These are phyloP conservation scores for Leguminivora glycinivorella DNA, from an alignment of 1,140 invertebrate species.

Conservation along the genomic window DNA sequence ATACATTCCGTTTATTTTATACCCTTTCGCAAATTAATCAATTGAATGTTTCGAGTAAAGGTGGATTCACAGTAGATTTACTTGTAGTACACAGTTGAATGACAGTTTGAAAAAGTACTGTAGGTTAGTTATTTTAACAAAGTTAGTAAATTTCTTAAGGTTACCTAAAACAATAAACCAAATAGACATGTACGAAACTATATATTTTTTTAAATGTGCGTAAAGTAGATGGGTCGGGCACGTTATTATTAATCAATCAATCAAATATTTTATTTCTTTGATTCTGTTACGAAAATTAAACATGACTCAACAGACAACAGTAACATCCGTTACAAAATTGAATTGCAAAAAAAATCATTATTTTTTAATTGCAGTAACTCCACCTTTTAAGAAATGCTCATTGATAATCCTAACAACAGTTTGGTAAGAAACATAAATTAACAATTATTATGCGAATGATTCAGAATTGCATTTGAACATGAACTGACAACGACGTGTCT, in stretches of 20 bases:
- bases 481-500: neutral
- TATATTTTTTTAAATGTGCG: neutral
- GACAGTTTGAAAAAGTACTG: no score
- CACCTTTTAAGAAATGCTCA: neutral
- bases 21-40: neutral
- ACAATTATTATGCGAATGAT: constrained; percentile 2
- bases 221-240: no score
- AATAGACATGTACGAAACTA: neutral
- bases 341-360: neutral
- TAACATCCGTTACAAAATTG: neutral
- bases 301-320: no score
- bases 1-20: neutral
- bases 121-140: no score
- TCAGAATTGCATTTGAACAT: neutral
- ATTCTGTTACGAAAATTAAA: no score
- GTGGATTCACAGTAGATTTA: neutral
- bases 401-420: neutral
- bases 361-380: neutral
- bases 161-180: no score
- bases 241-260: no score
- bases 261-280: no score
- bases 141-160: neutral
- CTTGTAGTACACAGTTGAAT: no score
- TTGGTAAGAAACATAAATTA: neutral
- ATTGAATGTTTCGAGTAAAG: neutral